These are phyloP conservation scores for Myiozetetes cayanensis DNA, from an alignment of 2,113 vertebrate genomes.

Conservation along the genomic window DNA sequence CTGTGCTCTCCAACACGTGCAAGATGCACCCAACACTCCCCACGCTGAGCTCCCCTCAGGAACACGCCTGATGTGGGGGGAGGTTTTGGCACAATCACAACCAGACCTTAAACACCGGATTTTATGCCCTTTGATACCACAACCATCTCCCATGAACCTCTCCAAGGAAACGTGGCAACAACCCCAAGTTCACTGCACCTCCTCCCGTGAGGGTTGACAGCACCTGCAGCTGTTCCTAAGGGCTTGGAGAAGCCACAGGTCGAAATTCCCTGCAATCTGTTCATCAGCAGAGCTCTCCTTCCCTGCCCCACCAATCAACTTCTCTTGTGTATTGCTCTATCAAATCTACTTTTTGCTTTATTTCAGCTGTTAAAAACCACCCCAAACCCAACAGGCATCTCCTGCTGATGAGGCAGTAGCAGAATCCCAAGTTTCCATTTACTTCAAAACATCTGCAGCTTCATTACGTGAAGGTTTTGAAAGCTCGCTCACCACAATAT, in stretches of 20 bases:
- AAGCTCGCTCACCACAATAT: not conserved
- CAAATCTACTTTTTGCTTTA: not conserved
- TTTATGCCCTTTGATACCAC: not conserved
- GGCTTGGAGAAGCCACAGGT: not conserved
- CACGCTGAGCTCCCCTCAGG: not conserved
- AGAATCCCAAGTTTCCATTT: not conserved
- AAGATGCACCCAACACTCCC: not conserved
- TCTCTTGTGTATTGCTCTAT: not conserved
- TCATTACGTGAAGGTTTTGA: not conserved
- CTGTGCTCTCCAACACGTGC: not conserved
- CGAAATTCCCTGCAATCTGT: not conserved
- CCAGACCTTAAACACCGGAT: rapidly evolving
- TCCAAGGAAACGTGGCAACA: not conserved
- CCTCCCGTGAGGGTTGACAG: rapidly evolving
- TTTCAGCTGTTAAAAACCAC: not conserved
- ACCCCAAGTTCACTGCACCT: not conserved
- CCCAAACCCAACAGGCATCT: not conserved
- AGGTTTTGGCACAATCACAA: not conserved
- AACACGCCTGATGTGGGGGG: rapidly evolving
- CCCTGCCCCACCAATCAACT: not conserved
- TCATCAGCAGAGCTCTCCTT: not conserved
- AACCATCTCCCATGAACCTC: not conserved
- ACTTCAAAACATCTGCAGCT: not conserved
- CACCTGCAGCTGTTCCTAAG: rapidly evolving
- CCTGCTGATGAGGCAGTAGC: not conserved